phyloP scores from a whole-genome alignment of 64 coral and sea anemone species.

The Dendrophyllia cribrosa region DNA sequence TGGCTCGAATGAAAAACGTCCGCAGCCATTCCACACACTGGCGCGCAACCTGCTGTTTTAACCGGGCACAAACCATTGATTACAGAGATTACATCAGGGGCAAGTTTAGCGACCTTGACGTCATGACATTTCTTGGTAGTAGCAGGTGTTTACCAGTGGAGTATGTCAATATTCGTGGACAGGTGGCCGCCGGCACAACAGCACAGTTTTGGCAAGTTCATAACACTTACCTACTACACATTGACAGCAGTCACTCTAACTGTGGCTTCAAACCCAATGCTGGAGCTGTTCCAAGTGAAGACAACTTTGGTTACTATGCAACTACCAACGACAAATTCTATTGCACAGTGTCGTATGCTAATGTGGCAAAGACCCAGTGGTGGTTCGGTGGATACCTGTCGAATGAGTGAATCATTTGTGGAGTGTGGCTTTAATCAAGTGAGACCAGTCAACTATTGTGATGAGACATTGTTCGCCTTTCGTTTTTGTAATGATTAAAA shows the following conservation, averaged over 20 bases:
- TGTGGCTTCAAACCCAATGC: background rate
- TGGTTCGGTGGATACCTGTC: constrained; percentile 40
- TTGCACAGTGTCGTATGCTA: background rate
- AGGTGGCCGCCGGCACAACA: background rate
- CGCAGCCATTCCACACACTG: constrained; percentile 22
- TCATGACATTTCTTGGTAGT: background rate
- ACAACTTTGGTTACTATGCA: constrained; percentile 13
- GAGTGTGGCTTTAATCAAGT: background rate
- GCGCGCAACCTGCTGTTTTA: constrained; percentile 5
- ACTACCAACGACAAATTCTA: background rate
- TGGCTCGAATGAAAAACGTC: constrained; percentile 29
- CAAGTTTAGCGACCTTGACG: background rate
- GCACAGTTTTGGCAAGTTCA: background rate
- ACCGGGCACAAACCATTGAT: background rate
- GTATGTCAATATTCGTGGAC: constrained; percentile 25
- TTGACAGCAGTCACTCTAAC: background rate
- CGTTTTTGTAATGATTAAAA: no score
- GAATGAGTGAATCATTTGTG: background rate
- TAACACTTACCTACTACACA: background rate
- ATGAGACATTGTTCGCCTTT: no score
- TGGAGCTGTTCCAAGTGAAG: constrained; percentile 4
- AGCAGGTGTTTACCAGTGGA: background rate
- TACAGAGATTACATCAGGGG: constrained; percentile 12
- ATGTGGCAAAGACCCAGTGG: background rate
- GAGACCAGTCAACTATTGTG: no score